Percentiles rank a stretch among this genome's conserved stretches.
Conservation (phyloP, 2,113 vertebrate genomes). For the Orientallactaga bullata region DNA sequence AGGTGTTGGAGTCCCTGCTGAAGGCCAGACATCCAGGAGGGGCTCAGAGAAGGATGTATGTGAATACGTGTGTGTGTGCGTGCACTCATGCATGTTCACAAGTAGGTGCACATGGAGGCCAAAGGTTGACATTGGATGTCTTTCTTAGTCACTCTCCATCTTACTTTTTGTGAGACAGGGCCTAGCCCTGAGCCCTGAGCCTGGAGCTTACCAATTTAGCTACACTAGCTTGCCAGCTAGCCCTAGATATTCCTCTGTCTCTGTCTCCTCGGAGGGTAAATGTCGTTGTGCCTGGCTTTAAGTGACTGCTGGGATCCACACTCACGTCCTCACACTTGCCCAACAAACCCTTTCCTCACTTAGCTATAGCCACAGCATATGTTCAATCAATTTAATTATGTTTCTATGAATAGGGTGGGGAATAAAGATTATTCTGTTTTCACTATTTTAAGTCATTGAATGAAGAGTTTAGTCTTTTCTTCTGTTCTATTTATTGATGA, state of each 20-base stretch:
- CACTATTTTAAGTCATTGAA: neutral
- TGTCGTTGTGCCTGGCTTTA: neutral
- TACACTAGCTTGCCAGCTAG: no score
- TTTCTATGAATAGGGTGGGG: neutral
- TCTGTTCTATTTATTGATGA: neutral
- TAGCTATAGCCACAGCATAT: neutral
- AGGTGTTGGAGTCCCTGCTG: neutral
- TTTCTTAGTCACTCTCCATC: neutral
- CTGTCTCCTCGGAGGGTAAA: no score
- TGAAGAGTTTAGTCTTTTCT: neutral
- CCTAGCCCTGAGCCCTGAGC: no score
- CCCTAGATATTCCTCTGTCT: no score
- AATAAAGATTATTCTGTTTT: neutral
- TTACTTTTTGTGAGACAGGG: neutral
- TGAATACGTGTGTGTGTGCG: no score
- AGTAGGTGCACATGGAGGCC: no score
- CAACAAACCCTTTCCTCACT: neutral
- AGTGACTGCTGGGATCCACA: neutral
- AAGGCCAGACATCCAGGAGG: no score
- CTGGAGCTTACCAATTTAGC: no score
- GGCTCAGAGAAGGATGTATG: no score
- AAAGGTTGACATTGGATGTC: neutral
- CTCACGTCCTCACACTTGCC: neutral
- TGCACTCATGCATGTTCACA: no score
- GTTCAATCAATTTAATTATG: neutral